Base-by-base conservation (phyloP, 2,888 invertebrate genomes). In the Lypha dubia region DNA sequence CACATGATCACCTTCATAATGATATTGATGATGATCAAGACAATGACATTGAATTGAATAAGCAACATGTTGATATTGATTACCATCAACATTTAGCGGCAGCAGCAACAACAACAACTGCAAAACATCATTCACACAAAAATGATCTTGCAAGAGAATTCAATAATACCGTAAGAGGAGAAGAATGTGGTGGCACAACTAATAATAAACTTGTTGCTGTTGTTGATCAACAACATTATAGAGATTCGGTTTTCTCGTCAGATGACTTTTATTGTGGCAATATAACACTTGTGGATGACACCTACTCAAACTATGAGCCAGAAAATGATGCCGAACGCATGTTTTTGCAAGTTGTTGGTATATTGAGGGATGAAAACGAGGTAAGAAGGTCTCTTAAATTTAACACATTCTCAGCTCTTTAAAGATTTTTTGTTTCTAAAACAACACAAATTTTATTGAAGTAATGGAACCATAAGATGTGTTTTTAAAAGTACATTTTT, bases 301-400 rank as follows among this genome's bases (percentile, higher is more conserved):
- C 90, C 44, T 91, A 91, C 87, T 91, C 91, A 76, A 91, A 89
- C 74, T 91, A 89, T 88, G 91, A 92, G 88, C 92, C 92, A 53
- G 91, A 92, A 86, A 92, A 92, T 86, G 92, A 92, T 86, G 92
- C 92, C 35, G 92, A 92, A 87, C 90, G 91, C 86, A 92, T 92
- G 92, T 92, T 92, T 86, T 88, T 90, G 65, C 92, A 92, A 88
- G 91, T 92, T 76, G 92, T 92, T 13, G 91, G 92, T 88, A 92
- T 92, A 87, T 88, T 92, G 86, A 92, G 92, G 83, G 92, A 90
- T 82, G 92, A 92, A 89, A 92, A 92, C 79, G 92, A 92, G 92
- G 92, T 92, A 90, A 88, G 91, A 63, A 9, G 8, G 3, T 20
- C 13, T 20, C 20, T 32, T 13, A 17, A 35, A 17, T 11, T 58